Conservation (phyloP, 2,888 invertebrate species). For the Scaptomyza reducta region DNA sequence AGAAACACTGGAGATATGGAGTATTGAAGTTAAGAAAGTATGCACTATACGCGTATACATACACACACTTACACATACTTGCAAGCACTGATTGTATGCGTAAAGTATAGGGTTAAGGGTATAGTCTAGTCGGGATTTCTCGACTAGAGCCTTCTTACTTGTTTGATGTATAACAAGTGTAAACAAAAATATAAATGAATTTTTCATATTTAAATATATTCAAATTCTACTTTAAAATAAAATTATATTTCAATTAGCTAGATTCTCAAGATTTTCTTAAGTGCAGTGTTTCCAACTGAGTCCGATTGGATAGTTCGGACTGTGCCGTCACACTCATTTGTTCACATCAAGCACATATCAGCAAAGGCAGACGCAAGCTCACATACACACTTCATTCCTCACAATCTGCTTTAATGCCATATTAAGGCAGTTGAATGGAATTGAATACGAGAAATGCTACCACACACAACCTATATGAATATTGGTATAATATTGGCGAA, state of each 20-base stretch:
- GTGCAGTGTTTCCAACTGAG: conserved; percentile 21
- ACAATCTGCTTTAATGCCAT: conserved; percentile 69
- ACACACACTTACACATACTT: no score
- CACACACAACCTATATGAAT: conserved; percentile 26
- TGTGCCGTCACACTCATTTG: conserved; percentile 42
- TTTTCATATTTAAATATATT: neutral
- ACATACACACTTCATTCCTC: conserved; percentile 24
- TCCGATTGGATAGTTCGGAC: conserved; percentile 45
- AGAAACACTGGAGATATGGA: no score
- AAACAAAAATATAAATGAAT: neutral
- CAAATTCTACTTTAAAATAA: neutral
- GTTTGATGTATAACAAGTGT: no score
- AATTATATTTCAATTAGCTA: neutral
- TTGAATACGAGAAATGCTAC: conserved; percentile 56
- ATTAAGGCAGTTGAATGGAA: conserved; percentile 65
- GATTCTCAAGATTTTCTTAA: neutral
- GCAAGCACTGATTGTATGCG: no score
- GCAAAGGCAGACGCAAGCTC: neutral
- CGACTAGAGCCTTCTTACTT: no score
- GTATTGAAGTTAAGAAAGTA: no score
- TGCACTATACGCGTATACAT: no score
- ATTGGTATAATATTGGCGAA: conserved; percentile 39
- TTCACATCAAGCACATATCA: conserved; percentile 26
- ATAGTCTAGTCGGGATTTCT: no score
- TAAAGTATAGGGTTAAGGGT: no score